These are phyloP conservation scores for Caenorhabditis uteleia DNA, from an alignment of 2,888 invertebrate species.

Conservation along the genomic window DNA sequence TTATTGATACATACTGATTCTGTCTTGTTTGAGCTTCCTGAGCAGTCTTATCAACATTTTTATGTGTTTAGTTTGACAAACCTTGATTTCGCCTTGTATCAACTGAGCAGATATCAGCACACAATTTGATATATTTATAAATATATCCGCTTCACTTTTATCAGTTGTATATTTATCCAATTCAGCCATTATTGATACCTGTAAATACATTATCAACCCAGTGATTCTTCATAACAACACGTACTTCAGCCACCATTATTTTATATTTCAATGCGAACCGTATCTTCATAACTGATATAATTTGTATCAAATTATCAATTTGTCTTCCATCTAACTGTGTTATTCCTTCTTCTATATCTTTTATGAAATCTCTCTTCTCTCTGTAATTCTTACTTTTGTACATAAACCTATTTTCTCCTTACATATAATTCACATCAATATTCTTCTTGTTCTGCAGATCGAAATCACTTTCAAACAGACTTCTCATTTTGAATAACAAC, in stretches of 20 bases:
- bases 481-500: conserved; percentile 9
- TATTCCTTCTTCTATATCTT: conserved; percentile 5
- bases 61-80: background rate
- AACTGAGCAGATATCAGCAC: conserved; percentile 16
- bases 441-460: background rate
- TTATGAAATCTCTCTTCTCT: conserved; percentile 6
- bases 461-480: conserved; percentile 10
- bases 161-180: conserved; percentile 6
- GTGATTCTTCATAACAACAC: too few species aligned
- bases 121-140: conserved; percentile 17
- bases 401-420: background rate
- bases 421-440: background rate
- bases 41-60: background rate
- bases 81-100: conserved; percentile 16
- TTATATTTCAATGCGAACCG: conserved; percentile 25
- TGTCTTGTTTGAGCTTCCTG: conserved; percentile 19
- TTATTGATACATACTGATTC: conserved; percentile 5
- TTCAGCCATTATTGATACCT: too few species aligned
- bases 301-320: conserved; percentile 13
- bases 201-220: too few species aligned
- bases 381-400: background rate
- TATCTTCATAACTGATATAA: conserved; percentile 17
- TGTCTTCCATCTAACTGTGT: conserved; percentile 16
- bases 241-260: conserved; percentile 14
- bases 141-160: conserved; percentile 12